Evolutionary conservation across 1,140 invertebrate species (phyloP).

Genomic region (Acromyrmex echinatior): DNA sequence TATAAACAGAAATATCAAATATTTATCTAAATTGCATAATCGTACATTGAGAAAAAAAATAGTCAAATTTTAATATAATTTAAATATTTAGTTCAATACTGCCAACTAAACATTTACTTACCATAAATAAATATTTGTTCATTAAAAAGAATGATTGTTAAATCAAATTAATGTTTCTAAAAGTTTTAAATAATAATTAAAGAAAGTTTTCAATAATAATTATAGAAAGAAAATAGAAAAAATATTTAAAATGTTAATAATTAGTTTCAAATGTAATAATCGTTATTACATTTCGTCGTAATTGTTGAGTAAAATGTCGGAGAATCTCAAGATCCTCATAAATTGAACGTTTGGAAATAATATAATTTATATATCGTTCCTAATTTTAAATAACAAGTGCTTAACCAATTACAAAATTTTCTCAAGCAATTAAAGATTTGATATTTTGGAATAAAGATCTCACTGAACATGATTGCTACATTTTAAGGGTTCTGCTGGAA

Average conservation of each 20-base stretch:
- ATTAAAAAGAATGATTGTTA: too few relatives aligned
- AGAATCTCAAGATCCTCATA: neutral
- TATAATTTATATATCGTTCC: neutral
- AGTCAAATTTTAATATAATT: too few relatives aligned
- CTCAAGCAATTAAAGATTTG: neutral
- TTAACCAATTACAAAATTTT: neutral
- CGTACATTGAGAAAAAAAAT: neutral
- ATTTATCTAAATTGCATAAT: neutral
- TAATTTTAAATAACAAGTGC: neutral
- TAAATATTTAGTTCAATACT: too few relatives aligned
- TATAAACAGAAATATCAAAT: neutral
- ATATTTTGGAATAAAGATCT: too few relatives aligned
- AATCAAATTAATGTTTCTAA: too few relatives aligned
- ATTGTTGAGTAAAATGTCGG: neutral
- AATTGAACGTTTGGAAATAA: neutral
- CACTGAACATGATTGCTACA: too few relatives aligned
- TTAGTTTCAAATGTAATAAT: neutral
- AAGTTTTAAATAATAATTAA: neutral
- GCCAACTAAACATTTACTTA: too few relatives aligned
- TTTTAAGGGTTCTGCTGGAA: too few relatives aligned
- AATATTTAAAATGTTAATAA: neutral
- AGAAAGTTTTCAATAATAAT: conserved; percentile 1
- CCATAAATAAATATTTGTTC: too few relatives aligned
- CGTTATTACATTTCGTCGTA: too few relatives aligned
- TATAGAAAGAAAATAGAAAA: neutral